phyloP scores from a whole-genome alignment of 2,797 vertebrate species.

The Orientallactaga sibirica region DNA sequence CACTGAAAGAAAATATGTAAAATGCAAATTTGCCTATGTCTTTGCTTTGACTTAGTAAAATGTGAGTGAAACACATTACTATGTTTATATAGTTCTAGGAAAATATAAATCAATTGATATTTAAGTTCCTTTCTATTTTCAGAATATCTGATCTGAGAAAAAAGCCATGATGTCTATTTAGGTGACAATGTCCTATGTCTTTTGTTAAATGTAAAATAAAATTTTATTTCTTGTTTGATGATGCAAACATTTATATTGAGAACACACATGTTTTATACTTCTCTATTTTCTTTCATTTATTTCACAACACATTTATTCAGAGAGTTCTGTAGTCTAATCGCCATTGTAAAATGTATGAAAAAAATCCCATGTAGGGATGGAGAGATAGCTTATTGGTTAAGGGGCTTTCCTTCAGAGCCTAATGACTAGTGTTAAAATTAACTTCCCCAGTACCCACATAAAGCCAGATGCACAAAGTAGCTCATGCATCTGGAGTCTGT shows the following conservation, averaged over 20 bases:
- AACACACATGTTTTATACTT: not conserved
- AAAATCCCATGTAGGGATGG: too few relatives aligned
- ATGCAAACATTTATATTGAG: not conserved
- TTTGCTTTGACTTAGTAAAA: conserved; percentile 20
- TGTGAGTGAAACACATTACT: not conserved
- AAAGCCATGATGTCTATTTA: not conserved
- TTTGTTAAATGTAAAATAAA: too few relatives aligned
- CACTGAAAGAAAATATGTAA: not conserved
- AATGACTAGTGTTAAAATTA: too few relatives aligned
- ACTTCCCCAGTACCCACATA: too few relatives aligned
- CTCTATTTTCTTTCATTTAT: not conserved
- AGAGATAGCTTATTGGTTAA: too few relatives aligned
- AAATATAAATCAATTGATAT: not conserved
- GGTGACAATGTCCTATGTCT: not conserved
- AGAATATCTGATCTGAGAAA: not conserved
- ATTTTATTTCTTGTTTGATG: too few relatives aligned
- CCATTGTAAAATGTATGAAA: not conserved
- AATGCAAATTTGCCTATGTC: not conserved
- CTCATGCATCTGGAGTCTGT: too few relatives aligned
- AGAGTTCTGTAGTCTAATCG: not conserved
- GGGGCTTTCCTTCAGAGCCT: too few relatives aligned
- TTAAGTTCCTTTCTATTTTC: not conserved
- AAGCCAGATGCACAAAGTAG: too few relatives aligned
- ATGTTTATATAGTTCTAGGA: not conserved
- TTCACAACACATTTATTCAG: not conserved